These are phyloP conservation scores for Chamaedrilus cognettii DNA, from an alignment of 2,888 invertebrate genomes.

Conservation along the genomic window DNA sequence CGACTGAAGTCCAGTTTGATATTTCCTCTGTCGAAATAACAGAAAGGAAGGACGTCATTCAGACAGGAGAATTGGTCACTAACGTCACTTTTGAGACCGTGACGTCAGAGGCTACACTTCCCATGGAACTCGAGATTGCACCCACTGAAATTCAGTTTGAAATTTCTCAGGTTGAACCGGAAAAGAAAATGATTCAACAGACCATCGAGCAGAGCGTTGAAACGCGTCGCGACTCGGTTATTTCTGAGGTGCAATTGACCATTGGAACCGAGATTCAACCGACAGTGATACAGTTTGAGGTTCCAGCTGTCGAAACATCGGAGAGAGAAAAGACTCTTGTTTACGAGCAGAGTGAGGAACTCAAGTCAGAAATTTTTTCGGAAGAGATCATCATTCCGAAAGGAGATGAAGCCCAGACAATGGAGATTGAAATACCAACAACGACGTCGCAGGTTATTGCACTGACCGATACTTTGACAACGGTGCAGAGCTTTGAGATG, in stretches of 20 bases:
- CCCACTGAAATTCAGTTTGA: conserved; percentile 10
- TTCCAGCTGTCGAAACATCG: conserved; percentile 8
- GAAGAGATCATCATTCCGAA: conserved; percentile 16
- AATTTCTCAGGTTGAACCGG: conserved; percentile 13
- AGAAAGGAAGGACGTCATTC: background rate
- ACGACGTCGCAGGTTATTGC: background rate
- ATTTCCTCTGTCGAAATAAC: background rate
- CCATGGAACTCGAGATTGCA: background rate
- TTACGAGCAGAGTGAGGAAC: background rate
- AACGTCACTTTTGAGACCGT: background rate
- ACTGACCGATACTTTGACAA: background rate
- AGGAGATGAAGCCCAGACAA: conserved; percentile 8
- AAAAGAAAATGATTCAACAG: background rate
- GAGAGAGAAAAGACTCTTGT: conserved; percentile 5
- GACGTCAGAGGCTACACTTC: background rate
- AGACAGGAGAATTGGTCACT: background rate
- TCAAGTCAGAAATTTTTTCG: conserved; percentile 8
- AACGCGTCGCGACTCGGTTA: conserved; percentile 6
- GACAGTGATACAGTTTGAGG: conserved; percentile 18
- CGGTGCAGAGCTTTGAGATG: background rate
- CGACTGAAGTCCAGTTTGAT: conserved; percentile 2
- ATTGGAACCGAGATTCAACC: conserved; percentile 14
- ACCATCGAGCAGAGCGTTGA: background rate
- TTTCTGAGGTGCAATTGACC: conserved; percentile 1
- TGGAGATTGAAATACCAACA: conserved; percentile 13